phyloP scores from a whole-genome alignment of 1,140 invertebrate genomes.

The Alviniconcha marisindica region DNA sequence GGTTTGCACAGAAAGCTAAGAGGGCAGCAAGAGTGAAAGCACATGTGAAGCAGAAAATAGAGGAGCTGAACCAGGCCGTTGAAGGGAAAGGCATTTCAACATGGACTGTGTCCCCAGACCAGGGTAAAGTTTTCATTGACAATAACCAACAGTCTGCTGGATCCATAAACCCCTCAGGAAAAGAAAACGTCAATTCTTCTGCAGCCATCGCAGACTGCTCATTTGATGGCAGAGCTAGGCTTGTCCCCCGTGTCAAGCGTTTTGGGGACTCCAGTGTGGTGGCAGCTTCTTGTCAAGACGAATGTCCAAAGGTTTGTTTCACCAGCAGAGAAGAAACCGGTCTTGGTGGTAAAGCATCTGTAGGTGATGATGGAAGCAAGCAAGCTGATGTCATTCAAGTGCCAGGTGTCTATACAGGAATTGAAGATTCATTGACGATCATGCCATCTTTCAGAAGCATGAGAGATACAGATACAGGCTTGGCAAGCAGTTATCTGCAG shows the following conservation, averaged over 20 bases:
- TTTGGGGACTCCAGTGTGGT: not conserved
- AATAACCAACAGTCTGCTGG: too few species aligned
- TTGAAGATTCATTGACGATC: constrained; percentile 31
- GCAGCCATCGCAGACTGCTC: not conserved
- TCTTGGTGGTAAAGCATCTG: not conserved
- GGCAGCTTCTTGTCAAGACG: not conserved
- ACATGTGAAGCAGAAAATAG: constrained; percentile 20
- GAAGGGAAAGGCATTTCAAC: too few species aligned
- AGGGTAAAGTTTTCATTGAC: not conserved
- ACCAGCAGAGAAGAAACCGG: too few species aligned
- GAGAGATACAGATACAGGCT: not conserved
- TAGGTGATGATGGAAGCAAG: not conserved
- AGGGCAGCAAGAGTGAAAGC: constrained; percentile 20
- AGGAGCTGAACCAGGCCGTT: constrained; percentile 3
- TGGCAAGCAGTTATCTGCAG: not conserved
- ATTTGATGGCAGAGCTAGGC: not conserved
- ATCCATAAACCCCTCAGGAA: too few species aligned
- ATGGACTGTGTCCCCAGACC: not conserved
- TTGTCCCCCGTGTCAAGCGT: not conserved
- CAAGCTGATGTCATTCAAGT: not conserved
- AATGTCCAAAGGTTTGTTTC: not conserved
- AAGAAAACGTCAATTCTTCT: too few species aligned
- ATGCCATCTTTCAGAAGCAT: constrained; percentile 31
- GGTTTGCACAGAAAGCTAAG: constrained; percentile 15
- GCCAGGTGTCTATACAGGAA: not conserved